Percentiles rank a stretch among this genome's conserved stretches.
Evolutionary conservation across 2,888 invertebrate genomes (phyloP).

Genomic region (Isotomurus palustris): DNA sequence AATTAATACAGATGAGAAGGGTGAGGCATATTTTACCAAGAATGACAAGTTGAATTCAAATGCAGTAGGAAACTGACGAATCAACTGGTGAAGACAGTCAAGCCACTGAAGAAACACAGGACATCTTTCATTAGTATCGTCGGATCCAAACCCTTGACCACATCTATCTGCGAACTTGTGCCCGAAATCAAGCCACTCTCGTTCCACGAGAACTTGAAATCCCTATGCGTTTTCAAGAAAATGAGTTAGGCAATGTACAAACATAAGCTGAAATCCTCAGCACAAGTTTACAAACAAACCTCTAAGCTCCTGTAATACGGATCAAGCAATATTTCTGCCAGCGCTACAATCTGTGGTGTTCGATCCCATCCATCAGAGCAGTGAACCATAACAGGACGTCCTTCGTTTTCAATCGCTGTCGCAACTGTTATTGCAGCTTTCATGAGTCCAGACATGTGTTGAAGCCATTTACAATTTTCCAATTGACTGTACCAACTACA

Average conservation of each 20-base stretch:
- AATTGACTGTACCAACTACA: slow-evolving; percentile 81
- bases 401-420: slow-evolving; percentile 72
- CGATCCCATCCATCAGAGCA: slow-evolving; percentile 99
- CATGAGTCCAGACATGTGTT: slow-evolving; percentile 78
- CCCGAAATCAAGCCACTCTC: slow-evolving; percentile 97
- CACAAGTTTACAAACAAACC: slow-evolving; percentile 52
- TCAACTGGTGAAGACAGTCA: slow-evolving; percentile 90
- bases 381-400: slow-evolving; percentile 88
- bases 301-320: slow-evolving; percentile 90
- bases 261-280: not conserved
- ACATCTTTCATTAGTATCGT: slow-evolving; percentile 90
- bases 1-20: too few species aligned
- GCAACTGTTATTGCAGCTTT: slow-evolving; percentile 76
- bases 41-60: slow-evolving; percentile 94
- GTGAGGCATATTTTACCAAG: slow-evolving; percentile 79
- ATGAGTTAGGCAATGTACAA: not conserved
- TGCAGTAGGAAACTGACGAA: slow-evolving; percentile 80
- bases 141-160: slow-evolving; percentile 62
- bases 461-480: slow-evolving; percentile 87
- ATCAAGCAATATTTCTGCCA: slow-evolving; percentile 87
- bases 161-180: slow-evolving; percentile 98
- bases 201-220: slow-evolving; percentile 85
- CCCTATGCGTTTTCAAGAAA: slow-evolving; percentile 56
- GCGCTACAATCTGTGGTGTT: slow-evolving; percentile 91
- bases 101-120: slow-evolving; percentile 98